Conservation (phyloP, 2,113 vertebrate genomes). For the Pluvialis apricaria region DNA sequence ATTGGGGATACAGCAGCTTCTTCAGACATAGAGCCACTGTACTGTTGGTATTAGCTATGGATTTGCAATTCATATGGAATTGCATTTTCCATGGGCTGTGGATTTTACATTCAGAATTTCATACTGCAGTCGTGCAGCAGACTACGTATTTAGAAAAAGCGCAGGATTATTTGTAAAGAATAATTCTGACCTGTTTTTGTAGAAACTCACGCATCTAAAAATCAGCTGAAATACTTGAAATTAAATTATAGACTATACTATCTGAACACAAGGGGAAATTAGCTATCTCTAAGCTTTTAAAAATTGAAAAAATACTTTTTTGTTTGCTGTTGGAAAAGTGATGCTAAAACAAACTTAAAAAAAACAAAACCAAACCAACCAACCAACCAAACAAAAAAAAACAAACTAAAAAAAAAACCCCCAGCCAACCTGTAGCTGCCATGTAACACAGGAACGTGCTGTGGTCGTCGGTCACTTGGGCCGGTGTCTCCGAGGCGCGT, state of each 20-base stretch:
- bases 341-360: neutral
- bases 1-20: neutral
- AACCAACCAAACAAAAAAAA: too few species aligned
- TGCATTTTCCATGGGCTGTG: neutral
- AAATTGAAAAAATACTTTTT: neutral
- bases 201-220: neutral
- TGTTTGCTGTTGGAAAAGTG: neutral
- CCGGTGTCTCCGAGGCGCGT: fast-evolving
- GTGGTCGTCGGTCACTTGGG: neutral
- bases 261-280: neutral
- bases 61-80: neutral
- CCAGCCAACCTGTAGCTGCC: too few species aligned
- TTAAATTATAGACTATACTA: neutral
- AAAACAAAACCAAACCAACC: too few species aligned
- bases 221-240: neutral
- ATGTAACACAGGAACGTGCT: fast-evolving
- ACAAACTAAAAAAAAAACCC: neutral
- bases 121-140: neutral
- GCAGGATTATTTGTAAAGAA: neutral
- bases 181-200: neutral
- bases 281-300: neutral
- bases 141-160: neutral
- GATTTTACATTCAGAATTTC: neutral
- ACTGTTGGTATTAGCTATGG: neutral
- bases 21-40: fast-evolving